Conservation (phyloP, 2,888 invertebrate species). For the Hedychridium roseum region DNA sequence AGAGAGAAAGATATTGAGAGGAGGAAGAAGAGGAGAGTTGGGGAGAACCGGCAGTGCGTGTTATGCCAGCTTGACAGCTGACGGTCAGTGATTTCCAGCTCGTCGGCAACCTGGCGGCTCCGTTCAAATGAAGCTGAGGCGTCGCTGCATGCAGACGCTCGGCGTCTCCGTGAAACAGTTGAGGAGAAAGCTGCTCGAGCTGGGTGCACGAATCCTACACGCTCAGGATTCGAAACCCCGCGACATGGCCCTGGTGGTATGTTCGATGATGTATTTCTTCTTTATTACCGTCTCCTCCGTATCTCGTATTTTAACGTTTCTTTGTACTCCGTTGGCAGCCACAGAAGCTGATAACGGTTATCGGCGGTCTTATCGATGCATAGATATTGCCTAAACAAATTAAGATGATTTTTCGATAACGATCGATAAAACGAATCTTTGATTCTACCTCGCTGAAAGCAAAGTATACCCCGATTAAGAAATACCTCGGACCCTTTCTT, state of each 20-base stretch:
- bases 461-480: too few relatives aligned
- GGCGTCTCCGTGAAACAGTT: slow-evolving; percentile 62
- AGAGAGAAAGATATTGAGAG: slow-evolving; percentile 1
- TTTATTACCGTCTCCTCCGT: too few relatives aligned
- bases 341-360: too few relatives aligned
- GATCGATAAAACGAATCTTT: too few relatives aligned
- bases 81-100: slow-evolving; percentile 50
- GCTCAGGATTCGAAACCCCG: slow-evolving; percentile 57
- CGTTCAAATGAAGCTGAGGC: slow-evolving; percentile 62
- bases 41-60: slow-evolving; percentile 20
- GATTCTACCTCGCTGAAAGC: too few relatives aligned
- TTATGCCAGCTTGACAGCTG: slow-evolving; percentile 53
- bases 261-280: slow-evolving; percentile 27
- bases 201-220: slow-evolving; percentile 59
- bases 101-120: slow-evolving; percentile 59
- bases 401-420: too few relatives aligned
- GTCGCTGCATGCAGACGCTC: slow-evolving; percentile 63
- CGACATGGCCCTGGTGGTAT: slow-evolving; percentile 61
- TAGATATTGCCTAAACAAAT: too few relatives aligned
- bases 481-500: too few relatives aligned
- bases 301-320: too few relatives aligned
- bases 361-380: too few relatives aligned
- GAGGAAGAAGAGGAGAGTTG: slow-evolving; percentile 10
- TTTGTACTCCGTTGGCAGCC: too few relatives aligned
- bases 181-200: slow-evolving; percentile 58